A percentile compares a stretch with the other conserved stretches of the same genome.
Conservation (phyloP, 2,113 vertebrate species). For the Dasyprocta punctata region DNA sequence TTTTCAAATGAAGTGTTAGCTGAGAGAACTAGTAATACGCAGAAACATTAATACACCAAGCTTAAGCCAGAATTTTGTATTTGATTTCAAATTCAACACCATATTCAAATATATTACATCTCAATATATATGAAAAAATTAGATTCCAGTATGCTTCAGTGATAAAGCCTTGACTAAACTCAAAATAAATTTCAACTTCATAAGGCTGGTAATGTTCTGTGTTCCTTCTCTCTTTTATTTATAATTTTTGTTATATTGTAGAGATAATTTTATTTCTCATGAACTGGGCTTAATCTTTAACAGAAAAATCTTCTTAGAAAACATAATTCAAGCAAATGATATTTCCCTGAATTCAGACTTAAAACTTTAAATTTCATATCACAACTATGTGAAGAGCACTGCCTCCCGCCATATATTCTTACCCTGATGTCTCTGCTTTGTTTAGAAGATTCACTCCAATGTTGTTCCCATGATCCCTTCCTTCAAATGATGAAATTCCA, state of each 20-base stretch:
- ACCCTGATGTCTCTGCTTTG: not conserved
- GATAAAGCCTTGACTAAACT: not conserved
- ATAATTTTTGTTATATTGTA: not conserved
- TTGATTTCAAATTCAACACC: not conserved
- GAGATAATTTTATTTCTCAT: not conserved
- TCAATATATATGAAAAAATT: not conserved
- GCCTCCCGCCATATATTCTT: not conserved
- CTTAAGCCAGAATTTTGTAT: not conserved
- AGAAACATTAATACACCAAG: not conserved
- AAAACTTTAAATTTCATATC: too few species aligned
- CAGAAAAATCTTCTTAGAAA: not conserved
- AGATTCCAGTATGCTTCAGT: not conserved
- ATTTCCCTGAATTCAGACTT: not conserved
- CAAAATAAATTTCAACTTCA: not conserved
- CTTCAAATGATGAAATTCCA: not conserved
- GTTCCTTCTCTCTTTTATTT: not conserved
- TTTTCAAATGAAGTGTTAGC: not conserved
- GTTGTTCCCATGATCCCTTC: not conserved
- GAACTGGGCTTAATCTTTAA: not conserved
- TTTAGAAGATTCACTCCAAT: not conserved
- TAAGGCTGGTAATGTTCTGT: not conserved
- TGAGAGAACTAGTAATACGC: not conserved
- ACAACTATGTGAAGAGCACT: not conserved
- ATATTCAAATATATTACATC: not conserved
- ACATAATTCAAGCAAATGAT: not conserved